These are phyloP conservation scores for Drosophila equinoxialis DNA, from an alignment of 1,140 invertebrate genomes.

Conservation along the genomic window DNA sequence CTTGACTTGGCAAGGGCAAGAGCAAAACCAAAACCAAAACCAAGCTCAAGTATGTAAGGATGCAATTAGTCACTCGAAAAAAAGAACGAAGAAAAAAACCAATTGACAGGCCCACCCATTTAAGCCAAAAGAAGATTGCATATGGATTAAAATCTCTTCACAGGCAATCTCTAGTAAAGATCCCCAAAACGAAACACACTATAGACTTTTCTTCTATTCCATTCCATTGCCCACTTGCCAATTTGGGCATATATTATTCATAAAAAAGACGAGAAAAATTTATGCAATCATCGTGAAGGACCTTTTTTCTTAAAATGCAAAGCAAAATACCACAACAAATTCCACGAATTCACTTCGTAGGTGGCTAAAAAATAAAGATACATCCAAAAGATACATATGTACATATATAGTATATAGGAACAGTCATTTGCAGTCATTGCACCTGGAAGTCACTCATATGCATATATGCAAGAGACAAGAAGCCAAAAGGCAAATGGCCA, in stretches of 20 bases:
- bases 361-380: slow-evolving; percentile 10
- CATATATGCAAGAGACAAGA: background rate
- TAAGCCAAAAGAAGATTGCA: background rate
- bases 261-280: background rate
- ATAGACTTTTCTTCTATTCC: background rate
- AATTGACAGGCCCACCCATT: slow-evolving; percentile 22
- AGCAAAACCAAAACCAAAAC: background rate
- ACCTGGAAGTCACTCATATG: slow-evolving; percentile 6
- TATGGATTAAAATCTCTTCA: background rate
- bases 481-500: slow-evolving; percentile 4
- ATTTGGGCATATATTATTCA: too few species aligned
- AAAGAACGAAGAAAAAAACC: background rate
- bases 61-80: slow-evolving; percentile 16
- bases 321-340: slow-evolving; percentile 47
- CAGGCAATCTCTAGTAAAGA: background rate
- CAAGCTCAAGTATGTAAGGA: background rate
- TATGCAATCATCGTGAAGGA: slow-evolving; percentile 1
- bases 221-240: too few species aligned
- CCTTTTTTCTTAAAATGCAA: slow-evolving; percentile 3
- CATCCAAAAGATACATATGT: slow-evolving; percentile 6
- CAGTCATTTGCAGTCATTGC: background rate
- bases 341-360: slow-evolving; percentile 16
- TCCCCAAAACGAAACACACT: too few species aligned
- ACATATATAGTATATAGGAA: background rate
- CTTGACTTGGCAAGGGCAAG: background rate